These are phyloP conservation scores for Plemyria rubiginata DNA, from an alignment of 2,888 invertebrate species.

Conservation along the genomic window DNA sequence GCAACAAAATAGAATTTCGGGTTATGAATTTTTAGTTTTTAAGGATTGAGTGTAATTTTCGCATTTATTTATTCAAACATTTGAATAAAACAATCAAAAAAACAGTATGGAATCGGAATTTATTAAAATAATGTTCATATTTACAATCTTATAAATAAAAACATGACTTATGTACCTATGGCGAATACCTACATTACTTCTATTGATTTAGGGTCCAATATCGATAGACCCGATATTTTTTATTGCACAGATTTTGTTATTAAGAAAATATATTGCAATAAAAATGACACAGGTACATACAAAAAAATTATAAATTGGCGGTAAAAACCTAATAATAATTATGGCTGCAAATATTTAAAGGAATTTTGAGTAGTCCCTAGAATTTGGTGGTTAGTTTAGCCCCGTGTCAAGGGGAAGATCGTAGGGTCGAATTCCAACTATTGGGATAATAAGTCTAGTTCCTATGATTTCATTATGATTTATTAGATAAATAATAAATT, in stretches of 20 bases:
- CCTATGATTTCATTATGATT: too few species aligned
- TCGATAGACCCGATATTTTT: conserved; percentile 9
- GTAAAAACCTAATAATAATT: background rate
- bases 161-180: conserved; percentile 39
- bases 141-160: conserved; percentile 31
- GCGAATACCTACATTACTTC: conserved; percentile 37
- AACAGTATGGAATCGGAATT: conserved; percentile 45
- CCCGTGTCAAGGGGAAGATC: too few species aligned
- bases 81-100: conserved; percentile 33
- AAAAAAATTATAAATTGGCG: too few species aligned
- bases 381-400: too few species aligned
- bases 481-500: too few species aligned
- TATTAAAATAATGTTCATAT: conserved; percentile 39
- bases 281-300: background rate
- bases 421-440: too few species aligned
- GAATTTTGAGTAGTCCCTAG: background rate
- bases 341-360: background rate
- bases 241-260: conserved; percentile 21
- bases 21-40: too few species aligned
- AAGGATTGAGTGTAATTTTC: too few species aligned
- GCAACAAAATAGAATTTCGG: too few species aligned
- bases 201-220: conserved; percentile 15
- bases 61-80: background rate
- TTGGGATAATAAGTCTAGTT: too few species aligned
- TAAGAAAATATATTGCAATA: conserved; percentile 2